Evolutionary conservation across 2,113 vertebrate genomes (phyloP).

Genomic region (Tursiops truncatus): DNA sequence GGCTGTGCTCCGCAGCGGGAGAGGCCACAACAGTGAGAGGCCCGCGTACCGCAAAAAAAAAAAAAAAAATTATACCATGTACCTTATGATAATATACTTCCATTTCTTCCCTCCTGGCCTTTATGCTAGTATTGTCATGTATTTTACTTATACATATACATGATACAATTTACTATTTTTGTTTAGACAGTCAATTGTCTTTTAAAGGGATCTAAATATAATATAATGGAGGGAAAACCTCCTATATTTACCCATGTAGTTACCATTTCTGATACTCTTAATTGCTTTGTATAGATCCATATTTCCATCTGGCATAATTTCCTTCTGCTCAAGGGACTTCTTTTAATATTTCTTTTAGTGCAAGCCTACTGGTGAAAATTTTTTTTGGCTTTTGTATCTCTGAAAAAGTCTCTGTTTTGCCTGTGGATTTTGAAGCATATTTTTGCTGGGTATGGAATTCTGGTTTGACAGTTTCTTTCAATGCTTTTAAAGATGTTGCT

Average conservation of each 20-base stretch:
- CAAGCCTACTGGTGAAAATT: neutral
- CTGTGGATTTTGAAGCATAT: neutral
- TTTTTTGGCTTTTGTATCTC: neutral
- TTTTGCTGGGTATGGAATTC: slow-evolving; percentile 37
- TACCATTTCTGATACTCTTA: neutral
- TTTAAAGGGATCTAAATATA: neutral
- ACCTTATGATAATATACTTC: neutral
- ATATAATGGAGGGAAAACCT: neutral
- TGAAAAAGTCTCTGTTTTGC: neutral
- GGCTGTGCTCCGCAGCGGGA: too few relatives aligned
- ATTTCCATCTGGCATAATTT: neutral
- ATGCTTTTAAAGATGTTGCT: neutral
- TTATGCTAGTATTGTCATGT: neutral
- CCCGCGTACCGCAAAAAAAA: too few relatives aligned
- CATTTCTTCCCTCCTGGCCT: neutral
- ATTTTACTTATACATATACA: neutral
- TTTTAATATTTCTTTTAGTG: neutral
- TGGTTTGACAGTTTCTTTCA: neutral
- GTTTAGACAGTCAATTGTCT: neutral
- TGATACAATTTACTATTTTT: neutral
- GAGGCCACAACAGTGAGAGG: too few relatives aligned
- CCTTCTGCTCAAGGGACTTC: neutral
- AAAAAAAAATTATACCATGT: neutral
- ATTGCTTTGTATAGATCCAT: neutral
- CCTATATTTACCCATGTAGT: neutral